Conservation (phyloP, 2,888 invertebrate species). For the Amiota communis region DNA sequence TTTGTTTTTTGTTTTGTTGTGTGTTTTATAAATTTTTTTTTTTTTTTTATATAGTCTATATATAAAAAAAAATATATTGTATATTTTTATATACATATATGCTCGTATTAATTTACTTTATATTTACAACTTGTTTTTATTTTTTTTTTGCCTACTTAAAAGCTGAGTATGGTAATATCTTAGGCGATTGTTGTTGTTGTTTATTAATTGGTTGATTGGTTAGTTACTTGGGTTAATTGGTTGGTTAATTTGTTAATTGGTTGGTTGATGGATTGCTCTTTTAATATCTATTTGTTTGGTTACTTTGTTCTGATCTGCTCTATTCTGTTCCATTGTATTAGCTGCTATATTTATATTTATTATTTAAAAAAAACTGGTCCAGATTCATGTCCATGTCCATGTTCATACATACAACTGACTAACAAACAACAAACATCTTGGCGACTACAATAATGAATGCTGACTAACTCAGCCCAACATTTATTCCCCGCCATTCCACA, state of each 20-base stretch:
- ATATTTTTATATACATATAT: too few relatives aligned
- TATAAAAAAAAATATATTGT: slow-evolving; percentile 45
- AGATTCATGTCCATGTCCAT: too few relatives aligned
- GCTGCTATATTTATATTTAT: too few relatives aligned
- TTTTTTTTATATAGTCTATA: slow-evolving; percentile 36
- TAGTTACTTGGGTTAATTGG: not conserved
- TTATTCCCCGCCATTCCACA: too few relatives aligned
- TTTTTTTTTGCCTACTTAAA: slow-evolving; percentile 50
- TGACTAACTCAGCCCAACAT: too few relatives aligned
- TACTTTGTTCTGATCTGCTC: too few relatives aligned
- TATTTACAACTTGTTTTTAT: slow-evolving; percentile 30
- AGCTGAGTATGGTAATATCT: slow-evolving; percentile 64
- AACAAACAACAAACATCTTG: too few relatives aligned
- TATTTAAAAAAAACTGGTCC: too few relatives aligned
- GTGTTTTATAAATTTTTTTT: slow-evolving; percentile 28
- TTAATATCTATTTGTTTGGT: too few relatives aligned
- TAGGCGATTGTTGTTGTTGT: slow-evolving; percentile 50
- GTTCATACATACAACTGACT: too few relatives aligned
- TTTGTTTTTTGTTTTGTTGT: slow-evolving; percentile 22
- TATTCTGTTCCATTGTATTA: too few relatives aligned
- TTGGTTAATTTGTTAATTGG: not conserved
- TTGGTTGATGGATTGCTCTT: not conserved
- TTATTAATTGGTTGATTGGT: slow-evolving; percentile 24
- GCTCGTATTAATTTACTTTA: slow-evolving; percentile 34
- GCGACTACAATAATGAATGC: too few relatives aligned